Percentiles rank a stretch among this genome's conserved stretches.
These are phyloP conservation scores for Smittia sp. DNA, from an alignment of 2,888 invertebrate species.

Conservation along the genomic window DNA sequence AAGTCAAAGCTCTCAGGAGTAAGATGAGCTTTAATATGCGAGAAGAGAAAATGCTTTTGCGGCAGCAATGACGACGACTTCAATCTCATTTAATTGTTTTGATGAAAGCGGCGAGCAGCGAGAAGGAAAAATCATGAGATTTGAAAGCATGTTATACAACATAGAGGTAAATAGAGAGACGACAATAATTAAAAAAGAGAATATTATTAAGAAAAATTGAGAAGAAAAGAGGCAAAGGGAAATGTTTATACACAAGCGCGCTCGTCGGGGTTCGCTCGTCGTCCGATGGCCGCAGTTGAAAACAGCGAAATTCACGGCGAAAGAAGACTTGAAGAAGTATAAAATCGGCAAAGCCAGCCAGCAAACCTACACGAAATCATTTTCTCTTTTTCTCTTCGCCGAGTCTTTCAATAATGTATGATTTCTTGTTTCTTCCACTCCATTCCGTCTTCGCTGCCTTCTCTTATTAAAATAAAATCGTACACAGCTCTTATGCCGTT, in stretches of 20 bases:
- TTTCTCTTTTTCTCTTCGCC: conserved; percentile 36
- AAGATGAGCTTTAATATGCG: too few relatives aligned
- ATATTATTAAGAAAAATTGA: conserved; percentile 40
- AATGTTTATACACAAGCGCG: conserved; percentile 15
- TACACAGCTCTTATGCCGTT: conserved; percentile 16
- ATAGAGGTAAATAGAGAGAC: conserved; percentile 32
- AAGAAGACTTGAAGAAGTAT: conserved; percentile 22
- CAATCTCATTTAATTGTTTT: conserved; percentile 4
- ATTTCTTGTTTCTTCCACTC: conserved; percentile 23
- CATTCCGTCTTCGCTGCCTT: conserved; percentile 19
- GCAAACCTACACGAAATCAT: conserved; percentile 38
- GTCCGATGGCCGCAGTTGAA: neutral
- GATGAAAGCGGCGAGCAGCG: neutral
- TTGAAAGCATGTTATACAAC: conserved; percentile 34
- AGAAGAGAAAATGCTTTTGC: neutral
- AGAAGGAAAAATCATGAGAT: conserved; percentile 11
- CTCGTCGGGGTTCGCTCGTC: too few relatives aligned
- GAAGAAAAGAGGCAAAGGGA: conserved; percentile 11
- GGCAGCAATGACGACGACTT: neutral
- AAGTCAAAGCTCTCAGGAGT: too few relatives aligned
- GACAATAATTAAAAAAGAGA: conserved; percentile 40
- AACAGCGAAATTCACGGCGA: conserved; percentile 15
- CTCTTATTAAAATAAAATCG: conserved; percentile 7
- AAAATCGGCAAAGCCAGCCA: conserved; percentile 22
- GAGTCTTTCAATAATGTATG: conserved; percentile 38